These are phyloP conservation scores for Malurus elegans DNA, from an alignment of 2,113 vertebrate genomes.

Conservation along the genomic window DNA sequence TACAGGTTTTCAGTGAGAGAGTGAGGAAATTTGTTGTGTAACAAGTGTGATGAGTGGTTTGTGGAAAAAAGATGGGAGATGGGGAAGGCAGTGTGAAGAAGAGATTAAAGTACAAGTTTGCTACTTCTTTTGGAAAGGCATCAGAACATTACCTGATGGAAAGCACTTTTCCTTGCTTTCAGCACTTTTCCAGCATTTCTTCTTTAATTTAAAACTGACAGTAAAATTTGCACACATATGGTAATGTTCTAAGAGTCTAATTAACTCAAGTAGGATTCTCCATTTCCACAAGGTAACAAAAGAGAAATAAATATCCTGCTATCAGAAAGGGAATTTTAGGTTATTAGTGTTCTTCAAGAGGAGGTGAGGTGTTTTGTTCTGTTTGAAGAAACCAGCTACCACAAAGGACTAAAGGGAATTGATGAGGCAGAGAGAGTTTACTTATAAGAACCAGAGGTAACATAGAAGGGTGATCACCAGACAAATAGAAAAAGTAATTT, in stretches of 20 bases:
- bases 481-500: not conserved
- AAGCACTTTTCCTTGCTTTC: not conserved
- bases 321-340: not conserved
- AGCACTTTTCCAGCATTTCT: not conserved
- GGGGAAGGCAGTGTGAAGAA: not conserved
- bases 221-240: not conserved
- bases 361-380: not conserved
- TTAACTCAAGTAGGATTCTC: not conserved
- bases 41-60: not conserved
- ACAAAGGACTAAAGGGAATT: not conserved
- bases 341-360: not conserved
- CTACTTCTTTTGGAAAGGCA: not conserved
- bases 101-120: not conserved
- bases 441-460: not conserved
- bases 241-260: not conserved
- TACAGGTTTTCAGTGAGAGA: not conserved
- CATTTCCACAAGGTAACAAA: not conserved
- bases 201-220: not conserved
- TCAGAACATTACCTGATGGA: not conserved
- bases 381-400: not conserved
- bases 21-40: not conserved
- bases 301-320: not conserved
- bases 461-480: not conserved
- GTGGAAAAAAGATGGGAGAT: not conserved
- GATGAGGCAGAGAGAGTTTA: not conserved